These are phyloP conservation scores for Lasioglossum marginatum DNA, from an alignment of 2,888 invertebrate species.

Conservation along the genomic window DNA sequence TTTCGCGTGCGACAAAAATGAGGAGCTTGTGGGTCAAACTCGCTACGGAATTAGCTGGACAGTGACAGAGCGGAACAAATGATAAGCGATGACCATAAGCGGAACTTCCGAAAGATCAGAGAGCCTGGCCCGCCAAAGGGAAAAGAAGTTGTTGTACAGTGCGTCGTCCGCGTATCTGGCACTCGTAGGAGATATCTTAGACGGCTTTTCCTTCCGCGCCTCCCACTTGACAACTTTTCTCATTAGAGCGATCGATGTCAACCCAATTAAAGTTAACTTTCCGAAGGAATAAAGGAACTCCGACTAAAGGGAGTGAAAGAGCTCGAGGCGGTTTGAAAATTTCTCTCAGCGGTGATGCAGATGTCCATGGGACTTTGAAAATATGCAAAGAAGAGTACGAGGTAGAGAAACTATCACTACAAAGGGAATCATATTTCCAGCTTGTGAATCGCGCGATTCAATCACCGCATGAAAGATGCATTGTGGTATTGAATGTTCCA, in stretches of 20 bases:
- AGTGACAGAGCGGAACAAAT: not conserved
- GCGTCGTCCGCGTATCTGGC: constrained; percentile 41
- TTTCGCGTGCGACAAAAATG: not conserved
- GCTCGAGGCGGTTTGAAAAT: constrained; percentile 38
- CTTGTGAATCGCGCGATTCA: constrained; percentile 26
- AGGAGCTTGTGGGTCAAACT: not conserved
- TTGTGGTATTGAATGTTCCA: constrained; percentile 8
- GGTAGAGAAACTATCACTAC: constrained; percentile 20
- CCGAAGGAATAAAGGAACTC: constrained; percentile 61
- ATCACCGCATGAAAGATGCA: constrained; percentile 14
- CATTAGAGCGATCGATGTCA: constrained; percentile 81
- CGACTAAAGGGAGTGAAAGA: constrained; percentile 21
- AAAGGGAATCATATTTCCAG: constrained; percentile 35
- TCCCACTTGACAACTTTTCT: constrained; percentile 77
- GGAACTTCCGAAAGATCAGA: constrained; percentile 33
- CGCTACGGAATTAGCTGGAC: not conserved
- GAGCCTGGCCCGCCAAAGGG: not conserved
- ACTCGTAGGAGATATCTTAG: constrained; percentile 61
- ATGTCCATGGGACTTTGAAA: constrained; percentile 48
- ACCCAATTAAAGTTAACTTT: constrained; percentile 80
- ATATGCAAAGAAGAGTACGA: constrained; percentile 34
- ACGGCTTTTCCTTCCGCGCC: constrained; percentile 7
- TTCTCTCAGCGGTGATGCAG: constrained; percentile 56
- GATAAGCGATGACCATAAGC: too few relatives aligned
- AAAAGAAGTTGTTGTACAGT: constrained; percentile 52